Evolutionary conservation across 2,113 vertebrate species (phyloP), one percentile per base, ranked within the genome.

Genomic region (Hippocampus zosterae): DNA sequence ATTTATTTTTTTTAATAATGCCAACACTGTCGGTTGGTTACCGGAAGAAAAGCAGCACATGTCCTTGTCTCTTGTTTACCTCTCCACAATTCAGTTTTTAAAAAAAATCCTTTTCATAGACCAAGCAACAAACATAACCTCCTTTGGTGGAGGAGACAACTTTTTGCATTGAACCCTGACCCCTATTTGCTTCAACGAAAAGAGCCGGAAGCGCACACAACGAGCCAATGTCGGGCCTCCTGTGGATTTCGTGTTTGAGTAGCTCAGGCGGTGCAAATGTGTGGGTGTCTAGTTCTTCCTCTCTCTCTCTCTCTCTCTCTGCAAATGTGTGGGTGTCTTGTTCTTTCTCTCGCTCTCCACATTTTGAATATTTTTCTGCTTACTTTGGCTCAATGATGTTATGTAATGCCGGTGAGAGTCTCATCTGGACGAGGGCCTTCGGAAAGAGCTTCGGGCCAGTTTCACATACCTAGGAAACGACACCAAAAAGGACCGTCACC

Each of bases 321-420:
- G 33, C 33, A 37, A 37, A 37, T 37, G 33, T 37, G 33, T 37
- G 33, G 42, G 42, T 44, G 42, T 44, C 13, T 85, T 69, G 70
- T 60, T 73, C 68, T 33, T 3, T 33, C 29, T 33, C 62, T 69
- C 70, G 65, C 42, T 69, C 70, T 62, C 71, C 73, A 72, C 57
- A 60, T 83, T 85, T 85, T 75, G 55, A 75, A 56, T 73, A 27
- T 78, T 68, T 73, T 77, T 85, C 68, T 84, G 78, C 75, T 79
- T 77, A 73, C 75, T 74, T 70, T 80, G 70, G 76, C 67, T 90
- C 73, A 86, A 89, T 85, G 87, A 83, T 84, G 76, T 87, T 91
- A 88, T 86, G 76, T 82, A 88, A 90, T 68, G 73, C 74, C 75
- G 70, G 73, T 80, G 77, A 90, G 87, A 75, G 78, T 63, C 83